Evolutionary conservation across 2,888 invertebrate genomes (phyloP).

Genomic region (Macrosiphum euphorbiae): DNA sequence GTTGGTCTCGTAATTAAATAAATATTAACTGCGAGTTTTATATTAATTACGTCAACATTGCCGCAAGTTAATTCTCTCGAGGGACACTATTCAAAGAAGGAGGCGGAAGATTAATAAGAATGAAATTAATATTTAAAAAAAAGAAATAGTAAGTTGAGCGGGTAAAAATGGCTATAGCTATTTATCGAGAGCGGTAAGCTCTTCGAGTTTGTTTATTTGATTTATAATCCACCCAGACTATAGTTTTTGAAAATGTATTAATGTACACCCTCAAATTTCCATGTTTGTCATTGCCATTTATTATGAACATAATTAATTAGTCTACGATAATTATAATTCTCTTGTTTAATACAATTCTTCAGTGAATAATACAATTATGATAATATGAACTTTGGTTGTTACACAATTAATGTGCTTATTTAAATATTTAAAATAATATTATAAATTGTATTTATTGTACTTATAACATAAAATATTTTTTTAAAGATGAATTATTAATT

Average conservation of each 20-base stretch:
- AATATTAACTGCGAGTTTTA: constrained; percentile 52
- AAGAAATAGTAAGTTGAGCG: background rate
- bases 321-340: background rate
- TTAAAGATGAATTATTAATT: background rate
- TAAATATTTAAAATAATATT: background rate
- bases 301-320: background rate
- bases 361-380: background rate
- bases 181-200: background rate
- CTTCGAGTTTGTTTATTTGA: background rate
- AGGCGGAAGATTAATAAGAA: constrained; percentile 27
- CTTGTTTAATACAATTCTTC: background rate
- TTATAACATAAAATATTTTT: too few relatives aligned
- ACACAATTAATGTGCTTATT: background rate
- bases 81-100: constrained; percentile 51
- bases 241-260: background rate
- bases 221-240: background rate
- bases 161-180: background rate
- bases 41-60: constrained; percentile 55
- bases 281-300: background rate
- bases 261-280: background rate
- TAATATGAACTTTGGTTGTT: background rate
- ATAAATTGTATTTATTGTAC: too few relatives aligned
- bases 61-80: constrained; percentile 45
- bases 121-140: constrained; percentile 33
- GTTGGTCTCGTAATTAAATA: constrained; percentile 55